Evolutionary conservation across 2,888 invertebrate species (phyloP).

Genomic region (Cremastinae sp.): DNA sequence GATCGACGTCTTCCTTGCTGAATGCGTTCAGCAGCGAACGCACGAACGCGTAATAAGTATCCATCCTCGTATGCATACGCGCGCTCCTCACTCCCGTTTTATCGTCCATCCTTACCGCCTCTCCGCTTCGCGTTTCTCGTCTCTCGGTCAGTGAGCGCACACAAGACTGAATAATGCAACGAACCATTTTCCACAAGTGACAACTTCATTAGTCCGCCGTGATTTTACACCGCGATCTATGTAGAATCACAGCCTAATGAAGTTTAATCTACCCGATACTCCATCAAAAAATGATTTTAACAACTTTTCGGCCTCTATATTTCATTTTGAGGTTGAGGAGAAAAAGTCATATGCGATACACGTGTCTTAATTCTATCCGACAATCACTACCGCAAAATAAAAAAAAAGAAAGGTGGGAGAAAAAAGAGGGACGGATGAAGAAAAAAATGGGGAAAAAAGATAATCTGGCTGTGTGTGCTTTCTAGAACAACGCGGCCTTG

Average conservation of each 20-base stretch:
- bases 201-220: too few relatives aligned
- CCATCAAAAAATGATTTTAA: too few relatives aligned
- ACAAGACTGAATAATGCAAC: too few relatives aligned
- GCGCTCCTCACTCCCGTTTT: constrained; percentile 41
- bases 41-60: neutral
- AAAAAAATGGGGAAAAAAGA: constrained; percentile 44
- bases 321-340: too few relatives aligned
- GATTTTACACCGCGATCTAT: neutral
- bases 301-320: too few relatives aligned
- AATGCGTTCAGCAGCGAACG: constrained; percentile 12
- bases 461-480: constrained; percentile 60
- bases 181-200: too few relatives aligned
- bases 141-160: constrained; percentile 33
- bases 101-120: constrained; percentile 18
- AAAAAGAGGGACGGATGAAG: constrained; percentile 40
- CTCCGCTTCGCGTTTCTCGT: constrained; percentile 12
- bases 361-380: constrained; percentile 46
- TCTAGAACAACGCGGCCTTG: constrained; percentile 69
- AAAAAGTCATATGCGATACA: constrained; percentile 7
- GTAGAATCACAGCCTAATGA: too few relatives aligned
- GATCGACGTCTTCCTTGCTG: constrained; percentile 64
- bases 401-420: constrained; percentile 22
- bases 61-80: constrained; percentile 27
- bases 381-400: constrained; percentile 61
- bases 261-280: too few relatives aligned